Base-by-base conservation (phyloP, 2,797 vertebrate genomes). In the Esox lucius region DNA sequence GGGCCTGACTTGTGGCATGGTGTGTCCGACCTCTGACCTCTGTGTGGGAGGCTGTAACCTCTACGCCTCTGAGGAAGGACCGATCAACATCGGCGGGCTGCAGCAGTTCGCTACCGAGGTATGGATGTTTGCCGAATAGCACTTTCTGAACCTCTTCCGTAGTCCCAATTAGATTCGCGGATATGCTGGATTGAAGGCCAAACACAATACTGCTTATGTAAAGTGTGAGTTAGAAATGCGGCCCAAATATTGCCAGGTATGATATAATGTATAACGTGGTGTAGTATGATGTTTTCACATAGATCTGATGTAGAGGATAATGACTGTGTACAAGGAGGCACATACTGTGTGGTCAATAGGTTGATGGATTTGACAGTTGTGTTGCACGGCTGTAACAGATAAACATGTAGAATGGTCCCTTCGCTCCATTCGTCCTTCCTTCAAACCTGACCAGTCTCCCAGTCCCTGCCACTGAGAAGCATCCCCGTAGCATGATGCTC, bases 51-150 rank as follows among this genome's bases (percentile, higher is more conserved):
- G 97, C 78, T 99, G 97, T 86, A 99, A 98, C 90, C 91, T 98
- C 39, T 95, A 93, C 49, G 96, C 96, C 5, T 91, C 95, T 0
- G 97, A 99, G 85, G 97, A 98, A 81, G 97, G 97, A 70, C 95
- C 98, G 22, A 97, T 99, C 83, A 99, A 98, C 87, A 98, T 98
- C 19, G 97, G 96, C 72, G 98, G 97, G 70, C 73, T 98, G 68
- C 97, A 98, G 87, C 97, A 99, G 89, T 99, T 98, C 89, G 95
- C 97, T 64, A 93, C 92, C 3, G 97, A 99, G 96, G 97, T 97
- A 93, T 61, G 6, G 8, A 9, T 76, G 39, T 56, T 15, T 3
- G 3, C 65, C 33, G 22, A 68, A 22, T 39, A 68, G 64, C 16
- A n/a, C 31, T 11, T 61, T 6, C 61, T 61, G 4, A 33, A 67